These are phyloP conservation scores for Calcarius lapponicus DNA, from an alignment of 2,797 vertebrate genomes.

Conservation along the genomic window DNA sequence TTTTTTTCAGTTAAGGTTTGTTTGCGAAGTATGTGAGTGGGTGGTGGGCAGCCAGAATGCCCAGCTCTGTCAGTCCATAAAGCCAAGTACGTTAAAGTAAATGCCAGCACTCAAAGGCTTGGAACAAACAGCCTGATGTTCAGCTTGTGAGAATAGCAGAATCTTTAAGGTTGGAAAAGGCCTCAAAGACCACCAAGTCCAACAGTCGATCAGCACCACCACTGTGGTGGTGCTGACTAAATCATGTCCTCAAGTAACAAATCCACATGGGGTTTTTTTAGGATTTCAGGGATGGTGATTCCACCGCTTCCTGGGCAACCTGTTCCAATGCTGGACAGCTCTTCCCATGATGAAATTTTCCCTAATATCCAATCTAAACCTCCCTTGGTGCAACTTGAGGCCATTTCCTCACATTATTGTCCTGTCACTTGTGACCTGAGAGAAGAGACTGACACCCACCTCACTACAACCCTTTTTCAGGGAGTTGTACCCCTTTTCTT, in stretches of 20 bases:
- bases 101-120: background rate
- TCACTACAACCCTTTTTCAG: background rate
- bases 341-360: background rate
- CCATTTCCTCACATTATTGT: background rate
- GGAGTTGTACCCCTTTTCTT: background rate
- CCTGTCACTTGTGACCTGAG: background rate
- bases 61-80: background rate
- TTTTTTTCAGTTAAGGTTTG: background rate
- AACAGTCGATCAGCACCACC: background rate
- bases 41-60: background rate
- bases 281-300: background rate
- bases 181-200: background rate
- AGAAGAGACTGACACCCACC: background rate
- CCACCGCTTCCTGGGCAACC: background rate
- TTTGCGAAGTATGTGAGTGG: background rate
- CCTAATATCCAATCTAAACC: background rate
- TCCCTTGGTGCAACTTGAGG: background rate
- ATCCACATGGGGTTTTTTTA: background rate
- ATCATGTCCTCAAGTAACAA: background rate
- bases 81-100: background rate
- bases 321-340: background rate
- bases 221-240: too few species aligned
- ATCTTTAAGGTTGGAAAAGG: background rate
- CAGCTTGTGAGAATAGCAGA: background rate
- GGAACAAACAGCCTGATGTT: background rate